phyloP scores from a whole-genome alignment of 2,113 vertebrate species.

The Saiga tatarica region DNA sequence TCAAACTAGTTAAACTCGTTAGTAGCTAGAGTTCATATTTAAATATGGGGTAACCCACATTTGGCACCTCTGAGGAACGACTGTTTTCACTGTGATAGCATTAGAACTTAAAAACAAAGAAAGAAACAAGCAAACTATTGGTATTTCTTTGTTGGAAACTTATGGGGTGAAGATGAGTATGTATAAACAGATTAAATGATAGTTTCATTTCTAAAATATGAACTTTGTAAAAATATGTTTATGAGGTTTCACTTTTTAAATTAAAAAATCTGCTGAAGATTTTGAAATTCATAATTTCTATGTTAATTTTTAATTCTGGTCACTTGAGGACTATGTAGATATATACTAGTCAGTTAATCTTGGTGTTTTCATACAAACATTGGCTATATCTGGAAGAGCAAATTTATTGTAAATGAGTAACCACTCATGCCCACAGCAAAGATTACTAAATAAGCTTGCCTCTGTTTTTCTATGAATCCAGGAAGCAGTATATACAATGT shows the following conservation, averaged over 20 bases:
- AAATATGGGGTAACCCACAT: not conserved
- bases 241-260: not conserved
- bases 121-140: not conserved
- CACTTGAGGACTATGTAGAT: not conserved
- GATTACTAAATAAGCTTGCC: not conserved
- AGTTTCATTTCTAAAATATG: not conserved
- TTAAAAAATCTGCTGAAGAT: not conserved
- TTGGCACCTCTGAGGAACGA: not conserved
- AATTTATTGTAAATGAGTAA: not conserved
- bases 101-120: not conserved
- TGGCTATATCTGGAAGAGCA: not conserved
- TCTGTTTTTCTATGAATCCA: not conserved
- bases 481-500: not conserved
- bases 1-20: not conserved
- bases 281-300: not conserved
- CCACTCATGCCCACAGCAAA: not conserved
- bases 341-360: not conserved
- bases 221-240: not conserved
- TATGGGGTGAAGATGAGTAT: not conserved
- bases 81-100: not conserved
- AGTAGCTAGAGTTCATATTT: not conserved
- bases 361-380: not conserved
- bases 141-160: not conserved
- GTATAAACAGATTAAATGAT: not conserved
- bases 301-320: not conserved